These are phyloP conservation scores for Mesoligia furuncula DNA, from an alignment of 2,888 invertebrate species.

Conservation along the genomic window DNA sequence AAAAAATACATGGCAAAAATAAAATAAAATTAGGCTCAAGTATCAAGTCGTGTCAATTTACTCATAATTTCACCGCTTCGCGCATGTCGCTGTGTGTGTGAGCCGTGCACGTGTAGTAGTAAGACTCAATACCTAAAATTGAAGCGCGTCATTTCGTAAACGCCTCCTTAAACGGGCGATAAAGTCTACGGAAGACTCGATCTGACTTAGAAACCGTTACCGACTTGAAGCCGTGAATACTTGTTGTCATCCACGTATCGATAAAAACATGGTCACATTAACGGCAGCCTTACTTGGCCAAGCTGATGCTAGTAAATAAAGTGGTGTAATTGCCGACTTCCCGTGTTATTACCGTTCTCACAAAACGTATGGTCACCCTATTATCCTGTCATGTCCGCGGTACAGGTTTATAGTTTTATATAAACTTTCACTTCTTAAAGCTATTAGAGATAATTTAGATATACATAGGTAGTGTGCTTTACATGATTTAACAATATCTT, in stretches of 20 bases:
- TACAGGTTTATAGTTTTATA: conserved; percentile 47
- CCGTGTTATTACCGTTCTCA: conserved; percentile 74
- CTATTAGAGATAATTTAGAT: conserved; percentile 1
- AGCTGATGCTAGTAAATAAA: conserved; percentile 63
- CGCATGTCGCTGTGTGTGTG: no score
- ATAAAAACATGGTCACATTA: conserved; percentile 64
- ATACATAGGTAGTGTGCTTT: background rate
- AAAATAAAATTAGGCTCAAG: no score
- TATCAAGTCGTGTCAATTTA: no score
- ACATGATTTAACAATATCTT: background rate
- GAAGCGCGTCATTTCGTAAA: no score
- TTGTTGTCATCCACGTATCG: conserved; percentile 46
- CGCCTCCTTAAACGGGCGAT: conserved; percentile 38
- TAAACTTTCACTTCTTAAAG: conserved; percentile 50
- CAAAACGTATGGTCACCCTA: conserved; percentile 66
- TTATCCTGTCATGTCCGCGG: conserved; percentile 69
- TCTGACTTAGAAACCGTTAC: conserved; percentile 57
- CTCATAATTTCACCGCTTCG: no score
- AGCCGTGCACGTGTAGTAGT: no score
- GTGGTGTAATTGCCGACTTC: conserved; percentile 76
- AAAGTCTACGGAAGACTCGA: conserved; percentile 48
- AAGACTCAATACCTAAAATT: no score
- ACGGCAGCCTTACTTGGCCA: conserved; percentile 52
- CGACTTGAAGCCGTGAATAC: conserved; percentile 50
- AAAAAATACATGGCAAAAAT: no score